Base-by-base conservation (phyloP, 2,888 invertebrate species). In the Caenorhabditis sp. region DNA sequence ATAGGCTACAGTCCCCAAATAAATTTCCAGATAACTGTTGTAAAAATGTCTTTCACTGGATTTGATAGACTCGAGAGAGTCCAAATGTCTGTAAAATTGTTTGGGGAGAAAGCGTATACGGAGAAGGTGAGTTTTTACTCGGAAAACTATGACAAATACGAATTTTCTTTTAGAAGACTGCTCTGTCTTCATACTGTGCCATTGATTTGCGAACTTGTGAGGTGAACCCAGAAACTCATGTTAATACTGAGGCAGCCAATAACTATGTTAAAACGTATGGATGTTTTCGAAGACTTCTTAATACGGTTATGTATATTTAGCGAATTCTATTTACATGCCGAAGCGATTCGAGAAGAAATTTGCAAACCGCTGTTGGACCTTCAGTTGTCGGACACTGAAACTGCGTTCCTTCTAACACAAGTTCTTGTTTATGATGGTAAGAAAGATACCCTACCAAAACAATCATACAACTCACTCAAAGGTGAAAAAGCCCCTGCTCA, bases 11-110 rank as follows among this genome's bases (percentile, higher is more conserved):
- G n/a, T n/a, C n/a, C n/a, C n/a, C n/a, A n/a, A n/a, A n/a, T n/a
- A n/a, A n/a, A n/a, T 32, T 61, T 51, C 28, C 68, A 76, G 68
- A 76, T 76, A 32, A 60, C 50, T 26, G 56, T 56, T 56, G 71
- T 79, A 0, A 79, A 72, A 71, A 35, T 71, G 47, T 79, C 71
- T 22, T 72, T 79, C 51, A 68, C 67, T 24, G 32, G 53, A 13
- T 79, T 79, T 20, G 71, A 79, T 32, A 26, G 65, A 13, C 44
- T 79, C 15, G 78, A 79, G 65, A 70, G 78, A 70, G 65, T 51
- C 22, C 71, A 79, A 61, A 79, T 79, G 67, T 71, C 71, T 22
- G 37, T 37, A 0, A 71, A 71, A 61, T 1, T 72, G 1, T 79
- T 72, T 35, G 79, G 71, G 9, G 67, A 79, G 44, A 32, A 53